Conservation (phyloP, 2,113 vertebrate species). For the Brevimyrus niger region DNA sequence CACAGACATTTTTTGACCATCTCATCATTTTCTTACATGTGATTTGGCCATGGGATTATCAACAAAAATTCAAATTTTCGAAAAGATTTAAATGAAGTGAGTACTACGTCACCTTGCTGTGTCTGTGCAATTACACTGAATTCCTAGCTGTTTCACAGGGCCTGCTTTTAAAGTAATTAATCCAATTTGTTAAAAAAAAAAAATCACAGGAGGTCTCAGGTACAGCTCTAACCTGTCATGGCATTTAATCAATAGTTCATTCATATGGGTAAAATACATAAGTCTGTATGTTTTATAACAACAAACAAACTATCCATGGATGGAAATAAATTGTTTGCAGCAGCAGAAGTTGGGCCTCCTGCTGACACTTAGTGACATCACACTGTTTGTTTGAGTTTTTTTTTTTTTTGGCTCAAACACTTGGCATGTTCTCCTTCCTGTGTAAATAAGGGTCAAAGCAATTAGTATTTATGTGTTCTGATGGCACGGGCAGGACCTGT, state of each 20-base stretch:
- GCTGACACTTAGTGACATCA: background rate
- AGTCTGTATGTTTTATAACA: background rate
- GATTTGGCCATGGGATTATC: background rate
- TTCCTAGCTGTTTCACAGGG: background rate
- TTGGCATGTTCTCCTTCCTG: background rate
- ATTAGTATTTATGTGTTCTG: background rate
- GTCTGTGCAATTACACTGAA: background rate
- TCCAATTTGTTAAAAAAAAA: background rate
- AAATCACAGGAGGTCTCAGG: background rate
- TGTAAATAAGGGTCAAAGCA: background rate
- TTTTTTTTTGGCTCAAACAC: background rate
- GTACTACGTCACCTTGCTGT: background rate
- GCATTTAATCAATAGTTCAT: conserved; percentile 1
- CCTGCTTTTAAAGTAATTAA: background rate
- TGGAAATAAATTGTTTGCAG: background rate
- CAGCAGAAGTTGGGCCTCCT: background rate
- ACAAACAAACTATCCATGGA: background rate
- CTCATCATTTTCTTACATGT: background rate
- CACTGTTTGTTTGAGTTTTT: background rate
- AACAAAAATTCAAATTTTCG: background rate
- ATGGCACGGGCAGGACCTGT: background rate
- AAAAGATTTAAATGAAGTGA: background rate
- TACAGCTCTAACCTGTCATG: background rate
- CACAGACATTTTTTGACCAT: background rate
- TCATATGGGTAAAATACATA: background rate